These are phyloP conservation scores for Pampus argenteus DNA, from an alignment of 2,797 vertebrate genomes.

Conservation along the genomic window DNA sequence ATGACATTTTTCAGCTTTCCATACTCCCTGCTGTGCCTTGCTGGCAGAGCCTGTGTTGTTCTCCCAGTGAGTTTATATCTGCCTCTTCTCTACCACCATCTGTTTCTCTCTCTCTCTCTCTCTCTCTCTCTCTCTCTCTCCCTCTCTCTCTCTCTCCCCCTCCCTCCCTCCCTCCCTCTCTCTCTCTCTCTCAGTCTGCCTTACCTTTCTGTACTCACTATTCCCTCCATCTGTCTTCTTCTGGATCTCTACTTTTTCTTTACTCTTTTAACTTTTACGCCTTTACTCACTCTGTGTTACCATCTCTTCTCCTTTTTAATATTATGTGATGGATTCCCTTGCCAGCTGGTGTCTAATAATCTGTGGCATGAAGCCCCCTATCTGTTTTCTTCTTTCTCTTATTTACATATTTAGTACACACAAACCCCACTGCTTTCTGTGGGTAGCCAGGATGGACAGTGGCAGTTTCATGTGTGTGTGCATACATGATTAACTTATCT, in stretches of 20 bases:
- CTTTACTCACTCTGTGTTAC: conserved; percentile 22
- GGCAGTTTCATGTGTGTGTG: conserved; percentile 13
- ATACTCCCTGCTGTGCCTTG: conserved; percentile 59
- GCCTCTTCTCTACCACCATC: conserved; percentile 73
- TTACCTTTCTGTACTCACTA: conserved; percentile 39
- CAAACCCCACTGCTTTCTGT: conserved; percentile 16
- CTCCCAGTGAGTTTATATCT: conserved; percentile 74
- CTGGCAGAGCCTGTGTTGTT: conserved; percentile 68
- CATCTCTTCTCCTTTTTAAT: conserved; percentile 21
- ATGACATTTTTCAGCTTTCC: conserved; percentile 70
- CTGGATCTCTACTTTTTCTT: conserved; percentile 42
- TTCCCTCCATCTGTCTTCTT: conserved; percentile 63
- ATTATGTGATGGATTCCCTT: conserved; percentile 53
- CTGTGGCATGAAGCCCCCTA: conserved; percentile 32
- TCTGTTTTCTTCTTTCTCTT: conserved; percentile 22
- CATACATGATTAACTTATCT: conserved; percentile 36
- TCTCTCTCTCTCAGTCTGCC: conserved; percentile 39
- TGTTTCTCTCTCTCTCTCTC: conserved; percentile 64
- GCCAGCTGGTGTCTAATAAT: conserved; percentile 49
- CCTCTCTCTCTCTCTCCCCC: conserved; percentile 33
- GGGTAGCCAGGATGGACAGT: conserved; percentile 3
- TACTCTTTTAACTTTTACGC: not conserved
- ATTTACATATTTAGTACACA: conserved; percentile 25
- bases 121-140: conserved; percentile 46
- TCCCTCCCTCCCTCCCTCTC: conserved; percentile 40